Percentiles rank a stretch among this genome's conserved stretches.
These are phyloP conservation scores for Perithous albicinctus DNA, from an alignment of 2,888 invertebrate genomes.

Conservation along the genomic window DNA sequence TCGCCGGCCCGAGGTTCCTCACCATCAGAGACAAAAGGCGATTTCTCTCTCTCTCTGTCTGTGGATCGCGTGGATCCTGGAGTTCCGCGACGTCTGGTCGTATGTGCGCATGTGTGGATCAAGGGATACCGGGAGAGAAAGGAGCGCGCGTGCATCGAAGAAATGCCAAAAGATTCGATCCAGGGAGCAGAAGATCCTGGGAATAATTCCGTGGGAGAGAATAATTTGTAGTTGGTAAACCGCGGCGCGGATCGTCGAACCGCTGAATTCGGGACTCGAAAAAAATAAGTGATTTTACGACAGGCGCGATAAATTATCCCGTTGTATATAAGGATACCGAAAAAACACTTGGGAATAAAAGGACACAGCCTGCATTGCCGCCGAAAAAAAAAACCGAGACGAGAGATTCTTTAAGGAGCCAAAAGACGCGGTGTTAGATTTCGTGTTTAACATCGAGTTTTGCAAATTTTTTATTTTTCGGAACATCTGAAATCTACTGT, in stretches of 20 bases:
- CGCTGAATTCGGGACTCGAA: conserved; percentile 34
- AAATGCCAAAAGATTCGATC: conserved; percentile 62
- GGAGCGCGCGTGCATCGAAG: conserved; percentile 66
- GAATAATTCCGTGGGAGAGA: conserved; percentile 61
- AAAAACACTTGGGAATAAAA: conserved; percentile 35
- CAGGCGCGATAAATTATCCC: conserved; percentile 61
- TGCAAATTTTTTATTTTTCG: conserved; percentile 52
- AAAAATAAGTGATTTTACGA: conserved; percentile 59
- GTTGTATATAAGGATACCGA: conserved; percentile 35
- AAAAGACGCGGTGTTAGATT: conserved; percentile 63
- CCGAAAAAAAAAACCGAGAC: conserved; percentile 34
- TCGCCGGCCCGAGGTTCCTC: conserved; percentile 77
- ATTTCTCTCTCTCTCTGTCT: no score
- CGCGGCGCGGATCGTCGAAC: conserved; percentile 1
- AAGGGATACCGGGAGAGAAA: conserved; percentile 66
- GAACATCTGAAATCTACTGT: neutral
- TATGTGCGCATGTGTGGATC: neutral
- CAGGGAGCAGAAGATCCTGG: conserved; percentile 52
- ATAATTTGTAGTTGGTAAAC: conserved; percentile 43
- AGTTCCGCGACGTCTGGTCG: conserved; percentile 40
- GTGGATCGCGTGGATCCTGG: conserved; percentile 63
- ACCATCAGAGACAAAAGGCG: conserved; percentile 81
- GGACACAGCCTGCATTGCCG: conserved; percentile 24
- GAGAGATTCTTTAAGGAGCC: neutral
- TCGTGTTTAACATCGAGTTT: conserved; percentile 65